Conservation (phyloP, 2,113 vertebrate species). For the Phyllostomus discolor region DNA sequence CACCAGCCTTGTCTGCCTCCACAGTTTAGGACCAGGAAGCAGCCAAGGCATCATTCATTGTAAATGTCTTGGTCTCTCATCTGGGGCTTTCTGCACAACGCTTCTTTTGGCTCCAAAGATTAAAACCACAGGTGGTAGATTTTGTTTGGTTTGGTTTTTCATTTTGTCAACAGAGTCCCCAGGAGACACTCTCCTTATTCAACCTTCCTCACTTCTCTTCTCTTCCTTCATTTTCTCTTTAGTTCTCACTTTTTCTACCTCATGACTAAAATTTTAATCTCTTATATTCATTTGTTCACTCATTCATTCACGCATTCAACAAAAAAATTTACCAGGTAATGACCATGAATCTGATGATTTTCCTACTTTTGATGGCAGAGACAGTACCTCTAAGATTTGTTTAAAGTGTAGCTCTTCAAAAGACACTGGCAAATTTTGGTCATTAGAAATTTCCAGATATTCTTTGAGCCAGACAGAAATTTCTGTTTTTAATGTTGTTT, state of each 20-base stretch:
- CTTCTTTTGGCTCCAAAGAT: not conserved
- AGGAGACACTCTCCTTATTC: not conserved
- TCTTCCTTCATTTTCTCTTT: not conserved
- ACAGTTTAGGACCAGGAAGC: not conserved
- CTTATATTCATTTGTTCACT: not conserved
- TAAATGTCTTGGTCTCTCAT: not conserved
- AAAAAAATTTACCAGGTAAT: not conserved
- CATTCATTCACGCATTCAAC: not conserved
- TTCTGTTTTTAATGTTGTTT: not conserved
- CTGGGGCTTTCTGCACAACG: not conserved
- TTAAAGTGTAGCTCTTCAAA: not conserved
- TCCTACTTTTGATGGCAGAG: not conserved
- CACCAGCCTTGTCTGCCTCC: not conserved
- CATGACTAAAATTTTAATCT: not conserved
- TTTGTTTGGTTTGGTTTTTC: not conserved
- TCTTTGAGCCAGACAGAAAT: not conserved
- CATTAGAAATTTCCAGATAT: not conserved
- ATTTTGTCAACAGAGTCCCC: not conserved
- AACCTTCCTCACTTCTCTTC: not conserved
- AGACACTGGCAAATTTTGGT: not conserved
- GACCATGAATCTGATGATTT: not conserved
- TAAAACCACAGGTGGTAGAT: not conserved
- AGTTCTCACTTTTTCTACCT: not conserved
- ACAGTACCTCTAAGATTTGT: not conserved
- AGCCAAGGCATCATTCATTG: not conserved